phyloP scores from a whole-genome alignment of 1,140 invertebrate genomes.

The Glossosoma conforme region DNA sequence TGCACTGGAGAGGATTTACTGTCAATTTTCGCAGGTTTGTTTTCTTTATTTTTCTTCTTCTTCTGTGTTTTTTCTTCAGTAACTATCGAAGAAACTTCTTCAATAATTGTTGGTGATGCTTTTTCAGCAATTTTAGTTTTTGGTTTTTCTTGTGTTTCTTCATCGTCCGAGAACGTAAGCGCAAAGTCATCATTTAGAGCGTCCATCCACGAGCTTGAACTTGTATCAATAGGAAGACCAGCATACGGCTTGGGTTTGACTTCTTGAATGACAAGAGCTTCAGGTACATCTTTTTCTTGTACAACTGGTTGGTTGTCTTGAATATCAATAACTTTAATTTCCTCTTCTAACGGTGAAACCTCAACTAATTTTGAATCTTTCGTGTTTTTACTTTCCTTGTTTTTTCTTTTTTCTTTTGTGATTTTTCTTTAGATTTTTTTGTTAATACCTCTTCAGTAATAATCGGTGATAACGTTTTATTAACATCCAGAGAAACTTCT shows the following conservation, averaged over 20 bases:
- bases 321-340: neutral
- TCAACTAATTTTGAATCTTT: neutral
- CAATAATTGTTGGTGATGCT: too few relatives aligned
- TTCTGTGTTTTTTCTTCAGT: too few relatives aligned
- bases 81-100: too few relatives aligned
- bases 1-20: too few relatives aligned
- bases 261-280: neutral
- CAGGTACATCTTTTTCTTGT: neutral
- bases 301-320: neutral
- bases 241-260: conserved; percentile 36
- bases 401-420: neutral
- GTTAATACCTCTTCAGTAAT: neutral
- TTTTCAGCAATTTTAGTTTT: too few relatives aligned
- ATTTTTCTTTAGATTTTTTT: neutral
- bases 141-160: too few relatives aligned
- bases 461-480: neutral
- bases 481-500: too few relatives aligned
- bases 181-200: conserved; percentile 49
- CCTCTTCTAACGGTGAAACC: neutral
- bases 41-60: too few relatives aligned
- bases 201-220: conserved; percentile 47
- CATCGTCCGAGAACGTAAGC: conserved; percentile 42
- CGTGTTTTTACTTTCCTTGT: neutral
- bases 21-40: too few relatives aligned
- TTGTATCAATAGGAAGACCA: conserved; percentile 45